Evolutionary conservation across 2,797 vertebrate genomes (phyloP), one percentile per base, ranked within the genome.

Genomic region (Chaenodraco wilsoni): DNA sequence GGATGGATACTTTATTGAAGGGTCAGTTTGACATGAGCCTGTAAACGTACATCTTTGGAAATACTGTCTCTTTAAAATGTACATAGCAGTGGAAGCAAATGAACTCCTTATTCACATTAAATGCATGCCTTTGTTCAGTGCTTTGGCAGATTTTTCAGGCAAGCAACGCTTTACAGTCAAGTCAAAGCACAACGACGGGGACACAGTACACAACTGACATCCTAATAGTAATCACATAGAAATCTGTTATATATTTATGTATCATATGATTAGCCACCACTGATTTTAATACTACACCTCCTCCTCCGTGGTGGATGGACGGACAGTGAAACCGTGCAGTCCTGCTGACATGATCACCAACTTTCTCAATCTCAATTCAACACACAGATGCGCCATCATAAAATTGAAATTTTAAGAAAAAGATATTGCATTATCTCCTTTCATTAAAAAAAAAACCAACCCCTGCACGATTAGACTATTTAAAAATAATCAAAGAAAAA

Each of bases 1-100:
- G 19, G 49, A 65, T 23, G 21, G 49, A 84, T 9, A 49, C 57
- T 88, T 93, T 90, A 87, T 81, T 83, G 62, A 61, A 81, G 9
- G 27, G 17, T 65, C 43, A 50, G 70, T 51, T 69, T 50, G 45
- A 58, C 23, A 31, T 31, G 9, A 54, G 49, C 11, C 23, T 44
- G 65, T 40, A 74, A 73, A 69, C 40, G 27, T 41, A 79, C 52
- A 83, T 74, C 43, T 79, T 72, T 82, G 54, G 62, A 84, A 57
- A 74, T 43, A 75, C 23, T 45, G 27, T 8, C n/a, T 6, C 41
- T 27, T 17, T 69, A 17, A 80, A 64, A 72, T 64, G 17, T 27
- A 75, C 13, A 55, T 15, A 60, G 1, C 14, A 56, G 40, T 43
- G 14, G 74, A 52, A 15, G 9, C 17, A 13, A 2, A 68, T 54